Conservation (phyloP, 1,140 invertebrate species). For the Trialeurodes vaporariorum region DNA sequence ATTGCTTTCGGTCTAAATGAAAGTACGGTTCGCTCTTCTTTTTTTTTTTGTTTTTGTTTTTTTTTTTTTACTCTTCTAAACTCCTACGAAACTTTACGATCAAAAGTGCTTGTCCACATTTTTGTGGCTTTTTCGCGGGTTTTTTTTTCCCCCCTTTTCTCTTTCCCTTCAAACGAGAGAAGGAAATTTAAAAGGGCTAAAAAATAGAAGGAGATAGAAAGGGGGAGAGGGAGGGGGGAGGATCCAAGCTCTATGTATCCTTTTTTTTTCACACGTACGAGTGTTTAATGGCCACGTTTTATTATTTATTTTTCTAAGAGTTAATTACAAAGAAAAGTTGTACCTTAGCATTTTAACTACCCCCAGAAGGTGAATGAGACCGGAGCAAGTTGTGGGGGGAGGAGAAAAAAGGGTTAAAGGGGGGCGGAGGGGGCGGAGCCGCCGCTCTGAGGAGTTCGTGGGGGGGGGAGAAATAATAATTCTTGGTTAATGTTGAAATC, state of each 20-base stretch:
- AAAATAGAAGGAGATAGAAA: no score
- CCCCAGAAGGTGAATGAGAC: no score
- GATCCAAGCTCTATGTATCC: no score
- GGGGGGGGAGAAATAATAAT: not conserved
- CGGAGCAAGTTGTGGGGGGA: no score
- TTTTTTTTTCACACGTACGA: not conserved
- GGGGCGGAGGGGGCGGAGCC: not conserved
- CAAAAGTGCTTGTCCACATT: not conserved
- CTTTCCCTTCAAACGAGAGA: no score
- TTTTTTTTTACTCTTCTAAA: no score
- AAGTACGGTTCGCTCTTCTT: no score
- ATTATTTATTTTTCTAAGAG: constrained; percentile 1
- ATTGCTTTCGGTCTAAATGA: no score
- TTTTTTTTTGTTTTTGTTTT: no score
- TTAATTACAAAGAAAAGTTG: not conserved
- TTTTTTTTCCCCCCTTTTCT: no score
- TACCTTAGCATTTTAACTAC: not conserved
- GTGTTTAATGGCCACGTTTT: not conserved
- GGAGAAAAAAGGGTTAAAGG: no score
- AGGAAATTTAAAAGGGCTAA: not conserved
- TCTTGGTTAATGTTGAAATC: not conserved
- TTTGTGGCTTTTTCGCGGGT: not conserved
- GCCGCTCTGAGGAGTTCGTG: no score
- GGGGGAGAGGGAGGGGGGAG: not conserved
- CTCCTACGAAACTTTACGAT: not conserved